Base-by-base conservation (phyloP, 2,888 invertebrate genomes). In the Orthosia incerta region DNA sequence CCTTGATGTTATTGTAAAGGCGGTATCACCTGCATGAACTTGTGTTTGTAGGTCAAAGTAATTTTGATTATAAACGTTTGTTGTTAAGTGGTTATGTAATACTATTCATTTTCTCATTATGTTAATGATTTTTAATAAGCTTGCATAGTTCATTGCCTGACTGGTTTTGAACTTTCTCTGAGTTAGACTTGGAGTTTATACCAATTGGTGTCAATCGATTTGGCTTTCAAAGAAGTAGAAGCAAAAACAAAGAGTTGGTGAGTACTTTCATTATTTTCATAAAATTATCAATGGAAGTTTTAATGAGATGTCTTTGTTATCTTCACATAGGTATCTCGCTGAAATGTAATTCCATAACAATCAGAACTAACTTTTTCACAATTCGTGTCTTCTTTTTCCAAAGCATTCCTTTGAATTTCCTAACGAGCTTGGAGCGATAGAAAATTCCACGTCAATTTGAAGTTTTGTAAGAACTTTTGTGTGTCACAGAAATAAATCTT, bases 331-430 rank as follows among this genome's bases (percentile, higher is more conserved):
- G 9, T 55, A 60, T 61, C 56, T 68, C 18, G 13, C n/a, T 56
- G 39, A 62, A 62, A 73, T 23, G 45, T 73, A 66, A 82, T 60
- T 63, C 65, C 12, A 48, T 83, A 73, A 79, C 73, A 82, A 80
- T 69, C 50, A 66, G 50, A 68, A 62, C 68, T 50, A 62, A 80
- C 57, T 80, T 80, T 57, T 3, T 26, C 11, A 45, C 55, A 68
- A 62, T 63, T 73, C 55, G 50, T 82, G 61, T 57, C n/a, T 57
- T 82, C 56, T 78, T 77, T 61, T 68, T 64, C 12, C n/a, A 26
- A 71, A 60, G 53, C 23, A 57, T 72, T 68, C 61, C 60, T 83
- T 74, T 57, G 66, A 64, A 56, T 74, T 79, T 53, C 56, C 45
- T 83, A 81, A 81, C 80, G 56, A 81, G 71, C 71, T 63, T 16